These are phyloP conservation scores for Meteorus sp. DNA, from an alignment of 1,140 invertebrate species.

Conservation along the genomic window DNA sequence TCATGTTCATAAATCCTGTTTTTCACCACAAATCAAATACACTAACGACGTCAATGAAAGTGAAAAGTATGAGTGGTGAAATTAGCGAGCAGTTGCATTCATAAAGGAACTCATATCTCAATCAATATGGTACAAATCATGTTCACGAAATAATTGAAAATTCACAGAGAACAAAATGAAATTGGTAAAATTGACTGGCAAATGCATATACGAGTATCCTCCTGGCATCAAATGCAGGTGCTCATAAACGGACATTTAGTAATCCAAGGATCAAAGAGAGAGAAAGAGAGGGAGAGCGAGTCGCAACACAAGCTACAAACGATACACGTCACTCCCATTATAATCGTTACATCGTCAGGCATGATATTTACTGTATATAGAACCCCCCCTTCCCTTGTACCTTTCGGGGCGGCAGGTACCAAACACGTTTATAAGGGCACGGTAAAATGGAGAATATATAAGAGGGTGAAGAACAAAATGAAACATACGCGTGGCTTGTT, in stretches of 20 bases:
- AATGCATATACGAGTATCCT: background rate
- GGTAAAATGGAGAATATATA: slow-evolving; percentile 26
- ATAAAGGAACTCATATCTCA: too few species aligned
- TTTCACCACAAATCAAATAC: too few species aligned
- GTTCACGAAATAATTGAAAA: too few species aligned
- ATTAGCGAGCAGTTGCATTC: too few species aligned
- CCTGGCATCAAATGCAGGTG: slow-evolving; percentile 39
- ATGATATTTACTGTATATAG: slow-evolving; percentile 17
- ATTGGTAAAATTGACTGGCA: too few species aligned
- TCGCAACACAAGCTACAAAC: slow-evolving; percentile 25
- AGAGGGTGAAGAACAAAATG: slow-evolving; percentile 35
- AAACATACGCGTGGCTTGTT: slow-evolving; percentile 46
- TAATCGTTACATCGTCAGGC: slow-evolving; percentile 18
- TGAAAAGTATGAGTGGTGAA: too few species aligned
- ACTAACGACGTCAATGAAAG: too few species aligned
- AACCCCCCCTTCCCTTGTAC: slow-evolving; percentile 36
- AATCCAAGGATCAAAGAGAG: slow-evolving; percentile 50
- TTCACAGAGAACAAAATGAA: too few species aligned
- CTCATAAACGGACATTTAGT: slow-evolving; percentile 36
- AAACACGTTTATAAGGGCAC: slow-evolving; percentile 47
- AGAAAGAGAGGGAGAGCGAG: background rate
- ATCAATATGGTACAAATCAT: too few species aligned
- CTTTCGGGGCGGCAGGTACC: slow-evolving; percentile 52
- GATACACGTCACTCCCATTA: slow-evolving; percentile 43
- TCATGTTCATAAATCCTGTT: too few species aligned